Base-by-base conservation (phyloP, 2,888 invertebrate genomes). In the Yponomeuta sedellus region DNA sequence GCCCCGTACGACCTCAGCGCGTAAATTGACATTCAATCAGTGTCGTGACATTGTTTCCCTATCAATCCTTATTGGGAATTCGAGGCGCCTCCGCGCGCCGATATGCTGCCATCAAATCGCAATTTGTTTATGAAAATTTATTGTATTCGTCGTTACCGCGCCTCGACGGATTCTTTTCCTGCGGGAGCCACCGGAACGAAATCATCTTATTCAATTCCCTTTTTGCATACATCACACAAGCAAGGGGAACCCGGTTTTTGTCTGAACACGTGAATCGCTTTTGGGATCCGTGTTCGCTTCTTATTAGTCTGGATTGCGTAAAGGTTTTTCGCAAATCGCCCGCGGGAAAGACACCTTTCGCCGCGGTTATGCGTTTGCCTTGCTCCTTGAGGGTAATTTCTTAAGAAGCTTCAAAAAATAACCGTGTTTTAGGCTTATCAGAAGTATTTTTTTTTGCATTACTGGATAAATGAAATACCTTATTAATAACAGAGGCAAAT, bases 71-170 rank as follows among this genome's bases (percentile, higher is more conserved):
- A 88, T 90, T 88, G 89, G 84, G 74, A 88, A 81, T 83, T 77
- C 68, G 57, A 61, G 11, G 25, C 66, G 62, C 77, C 79, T 66
- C 65, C 74, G 73, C 78, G 79, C 83, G 82, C 84, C 83, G 84
- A 82, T 83, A 81, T 77, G 76, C 81, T 80, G 82, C 88, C 90
- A 91, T 91, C 91, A 91, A 91, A 91, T 83, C 83, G 88, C 89
- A 89, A 91, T 91, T 91, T 91, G 91, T 91, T 91, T 91, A 91
- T 91, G 91, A 91, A 91, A 91, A 91, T 91, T 91, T 91, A 91
- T 91, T 89, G 90, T 90, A 91, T 90, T 90, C 84, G 85, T 89
- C 89, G 90, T 91, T 90, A 91, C 90, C 85, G 83, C 77, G 73
- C 70, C 67, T 61, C 63, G 57, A 72, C 74, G 85, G 85, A 86